Base-by-base conservation (phyloP, 2,797 vertebrate genomes). In the Cynopterus sphinx region DNA sequence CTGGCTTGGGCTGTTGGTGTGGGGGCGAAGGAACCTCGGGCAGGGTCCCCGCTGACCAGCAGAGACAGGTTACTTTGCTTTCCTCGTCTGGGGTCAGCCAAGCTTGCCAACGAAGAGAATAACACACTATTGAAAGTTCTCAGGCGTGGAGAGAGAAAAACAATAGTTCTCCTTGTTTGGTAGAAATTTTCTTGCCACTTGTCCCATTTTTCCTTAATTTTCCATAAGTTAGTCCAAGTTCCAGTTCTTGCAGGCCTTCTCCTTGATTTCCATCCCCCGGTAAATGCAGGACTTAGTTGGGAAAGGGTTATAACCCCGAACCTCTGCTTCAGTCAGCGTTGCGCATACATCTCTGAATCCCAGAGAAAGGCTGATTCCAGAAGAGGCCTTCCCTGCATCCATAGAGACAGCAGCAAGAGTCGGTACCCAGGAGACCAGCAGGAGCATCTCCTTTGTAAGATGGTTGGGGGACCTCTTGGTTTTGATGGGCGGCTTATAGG, bases 181-280 rank as follows among this genome's bases (percentile, higher is more conserved):
- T 36, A 93, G 39, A 83, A 51, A n/a, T 13, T 92, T 55, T 41
- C 55, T 65, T 39, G 36, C 75, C 33, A 12, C 13, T 65, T 7
- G 12, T 75, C 57, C 31, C 28, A 13, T 53, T 84, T 84, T 39
- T n/a, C 53, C 67, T 61, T 24, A 28, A 12, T 36, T 81, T 75
- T 59, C 74, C 51, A 4, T 83, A 9, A 73, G n/a, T 33, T 39
- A 36, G 11, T 93, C 49, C 43, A 90, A 90, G 43, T 39, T 63
- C 36, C 46, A 51, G 28, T 39, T 90, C 55, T 91, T 65, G 4
- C 5, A 39, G 63, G 4, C n/a, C 49, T 90, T 68, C 46, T 59
- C 33, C 2, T 89, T 41, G 31, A 24, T 79, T 59, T 57, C 19
- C 33, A 21, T 55, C 59, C 43, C 36, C 90, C 31, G 6, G 36